Percentiles rank a stretch among this genome's conserved stretches.
Evolutionary conservation across 2,888 invertebrate genomes (phyloP).

Genomic region (Podotricha telesiphe): DNA sequence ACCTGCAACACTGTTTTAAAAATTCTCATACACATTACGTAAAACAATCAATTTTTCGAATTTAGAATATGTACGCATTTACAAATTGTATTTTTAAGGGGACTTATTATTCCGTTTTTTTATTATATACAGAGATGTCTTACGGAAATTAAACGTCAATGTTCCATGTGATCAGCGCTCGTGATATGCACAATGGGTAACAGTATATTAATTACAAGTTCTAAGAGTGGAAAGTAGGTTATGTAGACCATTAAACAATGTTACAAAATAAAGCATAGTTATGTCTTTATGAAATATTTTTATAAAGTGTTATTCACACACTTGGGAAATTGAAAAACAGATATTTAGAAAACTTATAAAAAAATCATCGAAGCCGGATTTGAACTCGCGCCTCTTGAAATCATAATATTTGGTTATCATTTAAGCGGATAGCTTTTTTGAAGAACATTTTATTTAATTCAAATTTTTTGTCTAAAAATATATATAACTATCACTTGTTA

Average conservation of each 20-base stretch:
- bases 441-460: too few relatives aligned
- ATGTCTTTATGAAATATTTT: too few relatives aligned
- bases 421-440: too few relatives aligned
- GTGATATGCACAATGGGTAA: slow-evolving; percentile 20
- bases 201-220: slow-evolving; percentile 13
- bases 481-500: too few relatives aligned
- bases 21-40: not conserved
- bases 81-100: slow-evolving; percentile 4
- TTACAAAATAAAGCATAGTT: not conserved
- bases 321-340: too few relatives aligned
- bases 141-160: slow-evolving; percentile 26
- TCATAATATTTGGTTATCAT: too few relatives aligned
- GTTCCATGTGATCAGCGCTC: not conserved
- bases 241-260: not conserved
- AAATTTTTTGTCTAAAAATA: too few relatives aligned
- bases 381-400: too few relatives aligned
- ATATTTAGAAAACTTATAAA: too few relatives aligned
- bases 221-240: slow-evolving; percentile 11
- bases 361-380: too few relatives aligned
- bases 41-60: not conserved
- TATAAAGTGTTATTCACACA: too few relatives aligned
- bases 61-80: not conserved
- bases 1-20: not conserved
- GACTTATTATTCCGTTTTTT: not conserved
- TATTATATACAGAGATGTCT: slow-evolving; percentile 7